Conservation (phyloP, 2,113 vertebrate species). For the Vombatus ursinus region DNA sequence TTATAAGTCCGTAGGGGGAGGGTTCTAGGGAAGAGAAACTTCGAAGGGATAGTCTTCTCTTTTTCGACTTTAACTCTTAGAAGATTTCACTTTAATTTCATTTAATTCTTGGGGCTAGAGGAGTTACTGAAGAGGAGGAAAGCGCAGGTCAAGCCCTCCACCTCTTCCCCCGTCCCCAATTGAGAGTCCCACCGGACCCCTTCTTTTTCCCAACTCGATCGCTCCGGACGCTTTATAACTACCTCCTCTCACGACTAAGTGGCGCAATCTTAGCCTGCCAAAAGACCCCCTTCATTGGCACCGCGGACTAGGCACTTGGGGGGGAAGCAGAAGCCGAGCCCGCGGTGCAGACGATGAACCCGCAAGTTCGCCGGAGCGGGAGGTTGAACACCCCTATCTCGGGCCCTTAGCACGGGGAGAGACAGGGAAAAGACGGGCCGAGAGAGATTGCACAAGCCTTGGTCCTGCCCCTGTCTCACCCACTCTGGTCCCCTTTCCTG, state of each 20-base stretch:
- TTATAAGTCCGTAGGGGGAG: neutral
- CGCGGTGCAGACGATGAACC: neutral
- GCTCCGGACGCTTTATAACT: neutral
- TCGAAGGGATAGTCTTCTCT: neutral
- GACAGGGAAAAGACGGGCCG: neutral
- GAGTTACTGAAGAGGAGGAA: neutral
- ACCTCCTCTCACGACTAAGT: neutral
- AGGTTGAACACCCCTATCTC: neutral
- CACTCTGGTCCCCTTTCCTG: slow-evolving; percentile 31
- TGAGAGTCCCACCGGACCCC: neutral
- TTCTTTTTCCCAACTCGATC: neutral
- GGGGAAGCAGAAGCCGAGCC: neutral
- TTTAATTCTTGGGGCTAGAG: neutral
- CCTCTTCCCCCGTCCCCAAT: neutral
- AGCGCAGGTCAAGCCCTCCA: neutral
- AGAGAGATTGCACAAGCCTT: slow-evolving; percentile 16
- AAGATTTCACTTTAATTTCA: neutral
- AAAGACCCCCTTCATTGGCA: neutral
- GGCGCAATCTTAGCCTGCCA: neutral
- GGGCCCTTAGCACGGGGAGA: neutral
- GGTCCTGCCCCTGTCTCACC: slow-evolving; percentile 38
- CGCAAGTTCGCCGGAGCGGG: neutral
- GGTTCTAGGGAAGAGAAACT: neutral
- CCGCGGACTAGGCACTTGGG: neutral
- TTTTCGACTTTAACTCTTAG: neutral